phyloP scores from a whole-genome alignment of 2,113 vertebrate genomes.

The Apteryx mantelli region DNA sequence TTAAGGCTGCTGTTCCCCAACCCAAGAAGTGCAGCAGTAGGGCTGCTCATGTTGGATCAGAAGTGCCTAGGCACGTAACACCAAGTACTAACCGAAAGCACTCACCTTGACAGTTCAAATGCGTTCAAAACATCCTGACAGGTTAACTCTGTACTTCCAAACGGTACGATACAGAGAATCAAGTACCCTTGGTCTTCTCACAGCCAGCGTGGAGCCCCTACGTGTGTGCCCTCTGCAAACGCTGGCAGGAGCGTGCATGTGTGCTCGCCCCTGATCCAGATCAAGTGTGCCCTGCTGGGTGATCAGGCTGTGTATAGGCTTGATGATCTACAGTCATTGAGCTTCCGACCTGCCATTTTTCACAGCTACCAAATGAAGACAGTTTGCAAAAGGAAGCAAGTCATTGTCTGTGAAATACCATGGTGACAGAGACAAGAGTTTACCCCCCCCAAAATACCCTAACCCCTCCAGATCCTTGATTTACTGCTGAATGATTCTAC shows the following conservation, averaged over 20 bases:
- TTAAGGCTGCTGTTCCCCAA: neutral
- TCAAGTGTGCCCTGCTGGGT: neutral
- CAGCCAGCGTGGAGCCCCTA: accelerated
- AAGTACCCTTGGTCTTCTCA: neutral
- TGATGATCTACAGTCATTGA: neutral
- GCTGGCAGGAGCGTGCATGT: neutral
- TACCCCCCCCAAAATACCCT: neutral
- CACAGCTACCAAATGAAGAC: neutral
- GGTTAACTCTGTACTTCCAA: neutral
- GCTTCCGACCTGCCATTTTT: neutral
- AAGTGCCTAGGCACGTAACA: too few relatives aligned
- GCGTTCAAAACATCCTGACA: neutral
- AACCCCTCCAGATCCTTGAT: neutral
- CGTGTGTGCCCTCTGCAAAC: accelerated
- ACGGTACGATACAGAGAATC: too few relatives aligned
- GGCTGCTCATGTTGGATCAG: neutral
- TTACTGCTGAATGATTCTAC: neutral
- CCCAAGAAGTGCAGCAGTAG: neutral
- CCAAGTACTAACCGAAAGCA: neutral
- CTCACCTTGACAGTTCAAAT: neutral
- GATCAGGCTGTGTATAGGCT: neutral
- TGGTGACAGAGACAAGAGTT: neutral
- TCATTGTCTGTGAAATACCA: neutral
- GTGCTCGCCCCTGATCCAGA: neutral
- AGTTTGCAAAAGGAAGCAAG: neutral